Conservation (phyloP, 2,113 vertebrate species). For the Geococcyx californianus region DNA sequence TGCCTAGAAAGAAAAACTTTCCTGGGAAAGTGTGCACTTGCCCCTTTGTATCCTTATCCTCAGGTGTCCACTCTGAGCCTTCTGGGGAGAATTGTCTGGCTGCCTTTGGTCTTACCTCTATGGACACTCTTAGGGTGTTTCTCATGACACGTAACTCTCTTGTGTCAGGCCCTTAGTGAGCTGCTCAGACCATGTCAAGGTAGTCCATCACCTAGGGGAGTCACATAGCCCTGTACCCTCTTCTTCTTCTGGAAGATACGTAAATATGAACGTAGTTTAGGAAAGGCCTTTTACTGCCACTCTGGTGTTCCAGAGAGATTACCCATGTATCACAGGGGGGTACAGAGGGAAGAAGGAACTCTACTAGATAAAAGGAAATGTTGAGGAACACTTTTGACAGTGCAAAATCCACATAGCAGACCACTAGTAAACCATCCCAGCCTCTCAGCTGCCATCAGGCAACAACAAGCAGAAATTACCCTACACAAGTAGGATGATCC, state of each 20-base stretch:
- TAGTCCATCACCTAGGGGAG: not conserved
- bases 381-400: not conserved
- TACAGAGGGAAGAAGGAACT: not conserved
- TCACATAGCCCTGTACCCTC: not conserved
- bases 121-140: not conserved
- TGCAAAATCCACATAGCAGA: not conserved
- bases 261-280: not conserved
- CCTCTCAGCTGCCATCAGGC: not conserved
- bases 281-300: not conserved
- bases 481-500: not conserved
- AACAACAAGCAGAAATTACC: not conserved
- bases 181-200: not conserved
- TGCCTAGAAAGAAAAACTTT: not conserved
- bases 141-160: not conserved
- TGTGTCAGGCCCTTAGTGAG: not conserved
- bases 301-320: not conserved
- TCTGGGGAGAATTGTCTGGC: not conserved
- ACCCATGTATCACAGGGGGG: not conserved
- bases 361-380: not conserved
- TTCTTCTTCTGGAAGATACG: not conserved
- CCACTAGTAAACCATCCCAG: not conserved
- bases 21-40: not conserved
- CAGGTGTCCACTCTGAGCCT: not conserved
- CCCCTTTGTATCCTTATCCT: not conserved
- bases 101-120: not conserved